Base-by-base conservation (phyloP, 2,113 vertebrate genomes). In the Corythaixoides concolor region DNA sequence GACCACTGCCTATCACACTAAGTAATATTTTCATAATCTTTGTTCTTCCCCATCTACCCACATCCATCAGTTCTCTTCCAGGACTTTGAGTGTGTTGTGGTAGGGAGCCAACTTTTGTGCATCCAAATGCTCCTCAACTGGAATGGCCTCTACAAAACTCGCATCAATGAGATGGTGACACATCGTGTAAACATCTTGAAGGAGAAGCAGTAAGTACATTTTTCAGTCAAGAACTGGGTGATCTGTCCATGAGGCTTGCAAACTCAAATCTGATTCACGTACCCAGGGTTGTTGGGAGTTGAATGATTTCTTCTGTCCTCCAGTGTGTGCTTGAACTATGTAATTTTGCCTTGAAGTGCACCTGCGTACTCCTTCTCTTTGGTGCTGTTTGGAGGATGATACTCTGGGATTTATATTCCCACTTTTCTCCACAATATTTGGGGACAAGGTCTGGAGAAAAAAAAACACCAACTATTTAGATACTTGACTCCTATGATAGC, bases 121-220 rank as follows among this genome's bases (percentile, higher is more conserved):
- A 53, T n/a, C 16, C 55, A 33, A 74, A n/a, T 0, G 0, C 47
- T 62, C 23, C 0, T 0, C 21, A 49, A 15, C 50, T 76, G 68
- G 35, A 56, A 66, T 2, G 9, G 35, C 33, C 63, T 73, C 69
- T 78, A 59, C 28, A 35, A 24, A 32, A 15, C 67, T 74, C 55
- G 12, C 0, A 0, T 13, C 30, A 7, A 5, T 27, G 39, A 33
- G 43, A 17, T 43, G 49, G 84, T 52, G 73, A 32, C n/a, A 41
- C 32, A 19, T 22, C 73, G 28, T 23, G 27, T 27, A 28, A 85
- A 43, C 21, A n/a, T 9, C 53, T 64, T 15, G 39, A 76, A 64
- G 47, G 24, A 74, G 69, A 70, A 74, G n/a, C 1, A 49, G 2
- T 20, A n/a, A 62, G 33, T 58, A 12, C 12, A 8, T 13, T 88